A percentile compares a stretch with the other conserved stretches of the same genome.
Conservation (phyloP, 2,113 vertebrate species). For the Scopus umbretta region DNA sequence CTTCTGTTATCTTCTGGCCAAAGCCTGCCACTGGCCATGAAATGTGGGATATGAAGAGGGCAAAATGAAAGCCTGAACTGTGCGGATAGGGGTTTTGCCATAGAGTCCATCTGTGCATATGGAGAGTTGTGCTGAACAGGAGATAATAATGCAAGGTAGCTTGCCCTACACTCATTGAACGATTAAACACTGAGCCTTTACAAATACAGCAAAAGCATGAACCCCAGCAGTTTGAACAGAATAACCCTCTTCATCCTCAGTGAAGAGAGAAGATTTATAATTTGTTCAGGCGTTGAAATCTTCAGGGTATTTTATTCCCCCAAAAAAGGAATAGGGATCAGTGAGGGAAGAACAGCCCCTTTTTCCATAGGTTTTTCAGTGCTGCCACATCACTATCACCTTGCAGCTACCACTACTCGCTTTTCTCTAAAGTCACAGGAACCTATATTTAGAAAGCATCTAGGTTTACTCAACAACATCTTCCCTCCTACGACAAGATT, state of each 20-base stretch:
- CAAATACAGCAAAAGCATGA: background rate
- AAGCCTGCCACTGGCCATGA: background rate
- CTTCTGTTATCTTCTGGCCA: background rate
- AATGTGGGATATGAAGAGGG: background rate
- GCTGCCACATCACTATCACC: background rate
- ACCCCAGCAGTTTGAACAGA: background rate
- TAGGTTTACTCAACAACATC: background rate
- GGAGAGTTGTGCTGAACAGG: background rate
- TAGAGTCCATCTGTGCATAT: background rate
- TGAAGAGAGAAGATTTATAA: background rate
- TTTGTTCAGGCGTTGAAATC: background rate
- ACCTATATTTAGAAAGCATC: background rate
- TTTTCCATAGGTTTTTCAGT: background rate
- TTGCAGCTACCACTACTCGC: background rate
- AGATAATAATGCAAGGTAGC: too few species aligned
- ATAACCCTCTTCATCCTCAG: background rate
- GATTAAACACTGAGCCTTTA: too few species aligned
- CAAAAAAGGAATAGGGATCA: background rate
- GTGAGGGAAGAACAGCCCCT: background rate
- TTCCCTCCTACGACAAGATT: background rate
- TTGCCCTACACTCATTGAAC: too few species aligned
- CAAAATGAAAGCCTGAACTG: background rate
- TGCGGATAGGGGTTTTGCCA: rapidly evolving
- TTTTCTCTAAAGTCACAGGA: background rate
- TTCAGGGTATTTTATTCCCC: background rate